Base-by-base conservation (phyloP, 2,797 vertebrate species). In the Toxotes lorentzi region DNA sequence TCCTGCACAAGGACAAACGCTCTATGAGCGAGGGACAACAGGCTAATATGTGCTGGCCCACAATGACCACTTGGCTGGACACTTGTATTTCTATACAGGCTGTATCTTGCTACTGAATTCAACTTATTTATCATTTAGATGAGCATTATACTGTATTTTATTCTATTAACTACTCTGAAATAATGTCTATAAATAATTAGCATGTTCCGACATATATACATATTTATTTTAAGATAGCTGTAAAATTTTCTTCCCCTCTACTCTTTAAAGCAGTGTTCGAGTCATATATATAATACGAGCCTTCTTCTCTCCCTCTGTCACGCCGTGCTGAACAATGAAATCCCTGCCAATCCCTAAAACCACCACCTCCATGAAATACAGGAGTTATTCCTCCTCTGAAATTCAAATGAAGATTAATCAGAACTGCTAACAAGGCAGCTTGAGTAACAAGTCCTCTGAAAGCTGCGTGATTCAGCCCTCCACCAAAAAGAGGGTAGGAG, bases 371-470 rank as follows among this genome's bases (percentile, higher is more conserved):
- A 79, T 87, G 87, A 89, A 88, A 90, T 80, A 78, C 83, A 56
- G 85, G 73, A 75, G 71, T 76, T 47, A 83, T 69, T 48, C 51
- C 74, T 83, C 45, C 61, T 88, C 83, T 89, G 74, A 90, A 91
- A 91, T 89, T 84, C 81, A 89, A 86, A 95, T 93, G 86, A 90
- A 94, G 92, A 92, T 94, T 88, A 90, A 91, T 93, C 80, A 84
- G 81, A 79, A 69, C 54, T 75, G 82, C 81, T 91, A 90, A 91
- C 71, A 63, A 90, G 86, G 80, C 80, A 57, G 73, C 72, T 76
- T 40, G 58, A 64, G 86, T 84, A 86, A 83, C 84, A 76, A 85
- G 54, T 74, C 53, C 72, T 78, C 69, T 40, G 41, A 88, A 66
- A 30, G 73, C 73, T 34, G 65, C 53, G 72, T 75, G 81, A 86